Evolutionary conservation across 2,888 invertebrate species (phyloP).

Genomic region (Scaptomyza cyrtandrae): DNA sequence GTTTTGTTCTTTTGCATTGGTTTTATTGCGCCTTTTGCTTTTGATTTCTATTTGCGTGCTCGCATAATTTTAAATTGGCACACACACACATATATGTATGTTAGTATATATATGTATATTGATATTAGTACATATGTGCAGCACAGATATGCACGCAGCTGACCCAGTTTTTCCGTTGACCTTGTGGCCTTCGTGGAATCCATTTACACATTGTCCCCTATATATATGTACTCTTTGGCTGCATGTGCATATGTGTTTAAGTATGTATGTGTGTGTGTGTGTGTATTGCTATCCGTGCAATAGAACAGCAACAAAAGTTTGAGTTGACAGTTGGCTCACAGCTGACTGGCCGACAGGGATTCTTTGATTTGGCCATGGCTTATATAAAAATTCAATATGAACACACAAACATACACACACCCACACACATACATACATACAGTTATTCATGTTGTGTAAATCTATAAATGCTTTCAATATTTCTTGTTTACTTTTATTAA

Average conservation of each 20-base stretch:
- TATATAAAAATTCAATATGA: constrained; percentile 62
- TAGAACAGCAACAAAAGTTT: constrained; percentile 17
- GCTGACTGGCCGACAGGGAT: constrained; percentile 28
- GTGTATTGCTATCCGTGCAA: constrained; percentile 17
- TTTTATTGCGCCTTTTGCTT: constrained; percentile 54
- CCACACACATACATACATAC: constrained; percentile 4
- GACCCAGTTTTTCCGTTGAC: constrained; percentile 76
- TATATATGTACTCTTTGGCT: constrained; percentile 3
- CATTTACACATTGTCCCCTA: constrained; percentile 28
- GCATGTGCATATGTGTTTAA: constrained; percentile 1
- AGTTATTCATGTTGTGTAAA: constrained; percentile 26
- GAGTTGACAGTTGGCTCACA: constrained; percentile 20
- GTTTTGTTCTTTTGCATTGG: constrained; percentile 27
- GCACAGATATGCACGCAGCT: constrained; percentile 58
- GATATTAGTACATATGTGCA: constrained; percentile 16
- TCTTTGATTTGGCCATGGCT: constrained; percentile 64
- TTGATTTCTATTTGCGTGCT: constrained; percentile 44
- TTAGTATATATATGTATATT: not conserved
- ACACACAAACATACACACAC: constrained; percentile 14
- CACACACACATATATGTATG: not conserved
- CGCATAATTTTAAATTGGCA: constrained; percentile 39
- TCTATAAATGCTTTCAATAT: constrained; percentile 11
- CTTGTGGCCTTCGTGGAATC: constrained; percentile 65
- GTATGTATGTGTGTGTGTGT: not conserved
- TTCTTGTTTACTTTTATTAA: constrained; percentile 66